Base-by-base conservation (phyloP, 2,113 vertebrate genomes). In the Heptranchias perlo region DNA sequence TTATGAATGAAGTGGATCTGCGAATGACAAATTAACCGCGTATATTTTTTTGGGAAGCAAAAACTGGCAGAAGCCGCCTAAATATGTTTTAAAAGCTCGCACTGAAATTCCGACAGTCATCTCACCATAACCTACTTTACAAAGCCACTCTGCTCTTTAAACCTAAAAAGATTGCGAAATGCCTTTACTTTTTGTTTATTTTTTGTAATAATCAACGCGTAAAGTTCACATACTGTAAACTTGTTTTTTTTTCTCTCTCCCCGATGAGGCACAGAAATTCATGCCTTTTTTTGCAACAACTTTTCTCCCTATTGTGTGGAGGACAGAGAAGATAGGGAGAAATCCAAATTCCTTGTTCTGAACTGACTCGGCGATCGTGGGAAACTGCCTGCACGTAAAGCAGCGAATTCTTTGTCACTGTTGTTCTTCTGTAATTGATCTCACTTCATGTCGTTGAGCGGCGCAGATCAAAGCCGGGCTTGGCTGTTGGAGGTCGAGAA, bases 401-500 rank as follows among this genome's bases (percentile, higher is more conserved):
- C 97, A 97, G 97, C 97, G 96, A 97, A 97, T 98, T 97, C 98
- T 98, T 97, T 97, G 97, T 98, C 97, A 97, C 97, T 97, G 98
- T 98, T 98, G 98, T 98, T 98, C 97, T 97, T 97, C 96, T 98
- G 98, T 98, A 98, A 98, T 98, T 98, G 98, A 98, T 98, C 98
- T 98, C 97, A 96, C 97, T 98, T 97, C 97, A 97, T 96, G 97
- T 97, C 97, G 97, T 97, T 97, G 97, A 96, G 97, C 97, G 96
- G 96, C 97, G 97, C 96, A 97, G 98, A 98, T 98, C 98, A 98
- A 98, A 98, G 98, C 96, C 96, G 69, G 96, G 96, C 87, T 96
- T 96, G 97, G 97, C 97, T 97, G 98, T 96, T 97, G 98, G 97
- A 98, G 98, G 98, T 97, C 97, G 97, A 96, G 96, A 97, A 96